A percentile compares a stretch with the other conserved stretches of the same genome.
phyloP scores from a whole-genome alignment of 2,113 vertebrate genomes.

The Cavia aperea region DNA sequence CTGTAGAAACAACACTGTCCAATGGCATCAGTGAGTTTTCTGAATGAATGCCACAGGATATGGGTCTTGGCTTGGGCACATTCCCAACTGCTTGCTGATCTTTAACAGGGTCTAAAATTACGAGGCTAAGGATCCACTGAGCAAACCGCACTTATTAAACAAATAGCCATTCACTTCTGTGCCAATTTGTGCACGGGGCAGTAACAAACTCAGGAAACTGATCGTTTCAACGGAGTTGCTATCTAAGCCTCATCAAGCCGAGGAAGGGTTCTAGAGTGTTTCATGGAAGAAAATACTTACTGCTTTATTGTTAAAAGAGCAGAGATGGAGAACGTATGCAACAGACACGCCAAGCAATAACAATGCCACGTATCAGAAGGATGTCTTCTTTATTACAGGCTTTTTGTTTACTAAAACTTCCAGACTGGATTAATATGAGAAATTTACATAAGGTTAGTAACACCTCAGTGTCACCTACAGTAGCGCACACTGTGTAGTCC shows the following conservation, averaged over 20 bases:
- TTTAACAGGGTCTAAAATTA: slow-evolving; percentile 67
- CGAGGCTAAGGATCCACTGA: slow-evolving; percentile 56
- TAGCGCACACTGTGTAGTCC: neutral
- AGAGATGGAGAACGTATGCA: neutral
- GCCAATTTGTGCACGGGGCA: slow-evolving; percentile 43
- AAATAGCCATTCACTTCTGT: slow-evolving; percentile 49
- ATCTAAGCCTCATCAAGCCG: slow-evolving; percentile 38
- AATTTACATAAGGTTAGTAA: neutral
- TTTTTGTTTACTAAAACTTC: slow-evolving; percentile 40
- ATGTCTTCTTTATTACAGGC: slow-evolving; percentile 10
- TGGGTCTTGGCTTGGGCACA: slow-evolving; percentile 60
- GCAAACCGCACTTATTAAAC: slow-evolving; percentile 55
- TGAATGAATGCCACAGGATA: slow-evolving; percentile 71
- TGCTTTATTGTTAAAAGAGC: slow-evolving; percentile 3
- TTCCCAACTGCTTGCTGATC: slow-evolving; percentile 66
- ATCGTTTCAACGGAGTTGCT: slow-evolving; percentile 51
- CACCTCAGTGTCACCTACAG: neutral
- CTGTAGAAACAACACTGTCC: slow-evolving; percentile 51
- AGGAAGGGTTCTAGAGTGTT: neutral
- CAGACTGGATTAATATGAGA: neutral
- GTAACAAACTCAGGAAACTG: slow-evolving; percentile 65
- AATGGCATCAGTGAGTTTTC: slow-evolving; percentile 67
- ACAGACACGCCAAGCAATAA: neutral
- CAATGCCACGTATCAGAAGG: slow-evolving; percentile 19
- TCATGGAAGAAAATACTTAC: neutral